Evolutionary conservation across 2,888 invertebrate species (phyloP).

Genomic region (Criorhina ranunculi): DNA sequence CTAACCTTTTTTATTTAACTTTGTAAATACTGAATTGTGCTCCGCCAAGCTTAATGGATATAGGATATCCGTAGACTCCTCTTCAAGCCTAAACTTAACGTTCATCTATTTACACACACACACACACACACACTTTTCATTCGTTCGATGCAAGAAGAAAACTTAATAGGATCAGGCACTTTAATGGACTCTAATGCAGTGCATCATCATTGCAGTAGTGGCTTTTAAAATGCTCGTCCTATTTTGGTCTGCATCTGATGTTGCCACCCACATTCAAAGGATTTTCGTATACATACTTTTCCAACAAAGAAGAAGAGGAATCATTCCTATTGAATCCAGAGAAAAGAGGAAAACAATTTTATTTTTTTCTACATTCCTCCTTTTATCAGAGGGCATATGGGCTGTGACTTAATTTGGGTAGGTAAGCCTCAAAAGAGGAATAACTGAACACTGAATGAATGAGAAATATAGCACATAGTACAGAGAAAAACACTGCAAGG

Average conservation of each 20-base stretch:
- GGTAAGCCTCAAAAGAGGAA: constrained; percentile 56
- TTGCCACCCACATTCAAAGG: constrained; percentile 44
- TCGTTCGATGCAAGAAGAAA: constrained; percentile 29
- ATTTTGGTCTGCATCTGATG: constrained; percentile 44
- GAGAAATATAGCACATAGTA: constrained; percentile 12
- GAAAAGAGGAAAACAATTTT: constrained; percentile 13
- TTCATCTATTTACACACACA: neutral
- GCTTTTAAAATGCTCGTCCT: constrained; percentile 57
- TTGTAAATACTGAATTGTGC: neutral
- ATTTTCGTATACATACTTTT: constrained; percentile 60
- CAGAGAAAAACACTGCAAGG: too few species aligned
- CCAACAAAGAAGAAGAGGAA: constrained; percentile 23
- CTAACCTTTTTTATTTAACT: neutral
- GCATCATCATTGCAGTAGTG: constrained; percentile 49
- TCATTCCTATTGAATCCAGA: constrained; percentile 41
- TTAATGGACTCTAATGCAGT: constrained; percentile 73
- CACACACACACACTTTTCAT: neutral
- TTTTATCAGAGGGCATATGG: constrained; percentile 47
- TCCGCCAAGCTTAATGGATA: neutral
- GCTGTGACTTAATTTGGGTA: constrained; percentile 66
- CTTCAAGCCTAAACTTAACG: constrained; percentile 10
- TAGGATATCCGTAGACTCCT: constrained; percentile 14
- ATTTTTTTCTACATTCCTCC: constrained; percentile 6
- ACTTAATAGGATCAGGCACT: constrained; percentile 71
- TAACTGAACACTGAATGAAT: constrained; percentile 28